Conservation (phyloP, 1,140 invertebrate genomes). For the Wasmannia auropunctata region DNA sequence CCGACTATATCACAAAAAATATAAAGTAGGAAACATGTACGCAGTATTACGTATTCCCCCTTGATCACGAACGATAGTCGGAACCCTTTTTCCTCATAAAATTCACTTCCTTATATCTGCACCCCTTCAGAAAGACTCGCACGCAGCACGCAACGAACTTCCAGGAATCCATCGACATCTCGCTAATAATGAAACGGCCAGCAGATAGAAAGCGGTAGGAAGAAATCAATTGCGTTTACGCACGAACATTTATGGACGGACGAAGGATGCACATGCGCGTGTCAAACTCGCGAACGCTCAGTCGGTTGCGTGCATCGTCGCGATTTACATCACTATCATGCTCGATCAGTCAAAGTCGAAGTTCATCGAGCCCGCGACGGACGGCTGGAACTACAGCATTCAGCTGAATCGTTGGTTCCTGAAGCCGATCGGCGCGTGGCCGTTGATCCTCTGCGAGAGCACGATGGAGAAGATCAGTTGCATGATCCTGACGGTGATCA, state of each 20-base stretch:
- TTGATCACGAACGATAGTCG: neutral
- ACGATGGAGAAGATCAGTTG: slow-evolving; percentile 29
- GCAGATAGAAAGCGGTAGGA: neutral
- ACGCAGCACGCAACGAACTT: slow-evolving; percentile 5
- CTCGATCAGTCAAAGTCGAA: neutral
- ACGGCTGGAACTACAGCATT: slow-evolving; percentile 61
- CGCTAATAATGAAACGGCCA: slow-evolving; percentile 13
- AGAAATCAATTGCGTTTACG: slow-evolving; percentile 28
- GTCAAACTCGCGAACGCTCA: neutral
- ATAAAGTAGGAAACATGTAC: slow-evolving; percentile 7
- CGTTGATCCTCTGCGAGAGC: slow-evolving; percentile 13
- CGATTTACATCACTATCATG: slow-evolving; percentile 15
- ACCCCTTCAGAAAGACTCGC: neutral
- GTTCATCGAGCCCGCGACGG: no score
- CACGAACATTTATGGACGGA: neutral
- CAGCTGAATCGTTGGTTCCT: slow-evolving; percentile 67
- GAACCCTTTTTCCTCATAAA: neutral
- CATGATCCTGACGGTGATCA: slow-evolving; percentile 19
- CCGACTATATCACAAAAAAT: neutral
- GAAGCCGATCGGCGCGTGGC: slow-evolving; percentile 64
- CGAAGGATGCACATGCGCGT: slow-evolving; percentile 64
- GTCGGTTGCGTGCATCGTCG: slow-evolving; percentile 10
- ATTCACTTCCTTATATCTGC: neutral
- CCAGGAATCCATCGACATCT: neutral
- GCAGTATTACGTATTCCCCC: slow-evolving; percentile 5